phyloP scores from a whole-genome alignment of 2,113 vertebrate species.

The Atherinomorus stipes region DNA sequence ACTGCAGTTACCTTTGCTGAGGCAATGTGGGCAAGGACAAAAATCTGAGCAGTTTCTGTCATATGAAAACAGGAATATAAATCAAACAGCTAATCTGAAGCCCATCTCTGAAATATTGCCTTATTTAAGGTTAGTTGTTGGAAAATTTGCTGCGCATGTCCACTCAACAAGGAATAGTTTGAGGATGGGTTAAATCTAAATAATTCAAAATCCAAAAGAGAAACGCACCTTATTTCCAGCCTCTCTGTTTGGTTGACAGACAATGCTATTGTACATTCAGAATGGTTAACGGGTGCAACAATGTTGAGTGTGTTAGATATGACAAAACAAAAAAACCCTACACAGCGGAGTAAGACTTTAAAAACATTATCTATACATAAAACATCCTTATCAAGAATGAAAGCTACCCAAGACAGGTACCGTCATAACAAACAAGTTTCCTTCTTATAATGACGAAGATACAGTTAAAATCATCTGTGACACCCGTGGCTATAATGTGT shows the following conservation, averaged over 20 bases:
- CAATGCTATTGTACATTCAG: too few species aligned
- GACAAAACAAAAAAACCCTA: slow-evolving; percentile 20
- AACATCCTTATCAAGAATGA: neutral
- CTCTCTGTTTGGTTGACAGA: too few species aligned
- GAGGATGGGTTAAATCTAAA: neutral
- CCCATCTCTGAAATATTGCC: neutral
- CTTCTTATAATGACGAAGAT: slow-evolving; percentile 30
- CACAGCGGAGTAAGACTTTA: slow-evolving; percentile 2
- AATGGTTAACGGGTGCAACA: too few species aligned
- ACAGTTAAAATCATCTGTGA: slow-evolving; percentile 42
- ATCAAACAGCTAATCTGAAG: neutral
- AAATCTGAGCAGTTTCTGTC: too few species aligned
- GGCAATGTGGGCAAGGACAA: too few species aligned
- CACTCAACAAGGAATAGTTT: neutral
- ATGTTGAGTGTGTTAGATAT: too few species aligned
- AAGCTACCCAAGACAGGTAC: slow-evolving; percentile 6
- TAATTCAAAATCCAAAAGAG: neutral
- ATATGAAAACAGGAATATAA: too few species aligned
- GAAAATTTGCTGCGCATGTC: too few species aligned
- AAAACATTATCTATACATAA: neutral
- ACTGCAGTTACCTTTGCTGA: too few species aligned
- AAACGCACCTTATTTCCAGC: neutral
- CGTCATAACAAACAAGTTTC: slow-evolving; percentile 17
- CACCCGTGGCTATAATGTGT: slow-evolving; percentile 55
- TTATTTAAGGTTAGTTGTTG: too few species aligned